These are phyloP conservation scores for Coecobrya sp. DNA, from an alignment of 2,888 invertebrate genomes.

Conservation along the genomic window DNA sequence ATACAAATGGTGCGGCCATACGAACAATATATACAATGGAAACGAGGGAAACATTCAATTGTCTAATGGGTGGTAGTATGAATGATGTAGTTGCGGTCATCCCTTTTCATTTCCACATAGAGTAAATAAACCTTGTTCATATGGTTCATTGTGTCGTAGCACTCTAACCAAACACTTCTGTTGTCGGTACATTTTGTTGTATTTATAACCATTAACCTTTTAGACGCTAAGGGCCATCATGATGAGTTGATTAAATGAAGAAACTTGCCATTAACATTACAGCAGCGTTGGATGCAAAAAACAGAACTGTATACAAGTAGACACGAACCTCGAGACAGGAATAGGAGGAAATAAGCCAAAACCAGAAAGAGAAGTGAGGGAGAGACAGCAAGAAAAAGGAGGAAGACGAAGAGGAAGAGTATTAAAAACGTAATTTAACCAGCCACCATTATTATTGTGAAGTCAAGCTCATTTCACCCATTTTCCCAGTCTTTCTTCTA, in stretches of 20 bases:
- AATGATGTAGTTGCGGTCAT: conserved; percentile 41
- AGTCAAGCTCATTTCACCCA: conserved; percentile 60
- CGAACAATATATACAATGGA: neutral
- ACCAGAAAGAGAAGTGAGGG: neutral
- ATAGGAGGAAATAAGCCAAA: conserved; percentile 28
- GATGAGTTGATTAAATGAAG: conserved; percentile 66
- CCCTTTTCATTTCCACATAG: conserved; percentile 40
- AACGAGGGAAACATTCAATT: conserved; percentile 8
- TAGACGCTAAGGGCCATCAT: conserved; percentile 25
- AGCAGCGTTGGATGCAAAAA: conserved; percentile 32
- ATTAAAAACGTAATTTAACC: conserved; percentile 69
- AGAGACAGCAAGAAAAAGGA: neutral
- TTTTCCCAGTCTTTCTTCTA: conserved; percentile 46
- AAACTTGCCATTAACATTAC: conserved; percentile 66
- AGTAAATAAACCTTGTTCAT: neutral
- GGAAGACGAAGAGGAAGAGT: conserved; percentile 40
- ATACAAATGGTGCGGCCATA: neutral
- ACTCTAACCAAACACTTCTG: neutral
- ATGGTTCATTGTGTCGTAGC: neutral
- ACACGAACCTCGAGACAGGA: neutral
- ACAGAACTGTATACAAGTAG: neutral
- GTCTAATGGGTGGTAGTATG: conserved; percentile 15
- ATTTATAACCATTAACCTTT: conserved; percentile 55
- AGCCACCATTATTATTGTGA: conserved; percentile 34
- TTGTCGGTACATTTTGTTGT: neutral